phyloP scores from a whole-genome alignment of 1,140 invertebrate species.

The Kradibia gibbosae region DNA sequence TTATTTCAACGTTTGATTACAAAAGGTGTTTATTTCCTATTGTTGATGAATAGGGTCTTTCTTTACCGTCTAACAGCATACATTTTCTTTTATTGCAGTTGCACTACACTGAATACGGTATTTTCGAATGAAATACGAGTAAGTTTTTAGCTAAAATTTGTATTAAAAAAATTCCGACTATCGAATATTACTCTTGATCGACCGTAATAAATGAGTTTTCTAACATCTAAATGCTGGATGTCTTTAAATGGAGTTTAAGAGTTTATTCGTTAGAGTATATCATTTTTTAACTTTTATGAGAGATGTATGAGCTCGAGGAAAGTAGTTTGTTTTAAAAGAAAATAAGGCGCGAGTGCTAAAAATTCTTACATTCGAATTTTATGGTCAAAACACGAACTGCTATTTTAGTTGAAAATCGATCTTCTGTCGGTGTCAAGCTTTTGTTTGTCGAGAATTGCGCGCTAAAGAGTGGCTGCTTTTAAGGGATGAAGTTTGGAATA shows the following conservation, averaged over 20 bases:
- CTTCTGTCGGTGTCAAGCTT: constrained; percentile 3
- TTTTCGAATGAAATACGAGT: neutral
- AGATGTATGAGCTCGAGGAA: neutral
- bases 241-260: neutral
- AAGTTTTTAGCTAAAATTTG: neutral
- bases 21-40: too few species aligned
- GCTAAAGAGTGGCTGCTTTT: constrained; percentile 13
- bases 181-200: neutral
- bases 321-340: constrained; percentile 41
- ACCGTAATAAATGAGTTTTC: constrained; percentile 1
- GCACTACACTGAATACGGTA: too few species aligned
- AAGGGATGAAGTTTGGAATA: constrained; percentile 46
- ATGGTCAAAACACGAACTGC: constrained; percentile 36
- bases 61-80: too few species aligned
- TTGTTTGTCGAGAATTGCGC: constrained; percentile 39
- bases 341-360: constrained; percentile 12
- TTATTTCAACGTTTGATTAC: too few species aligned
- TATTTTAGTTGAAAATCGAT: constrained; percentile 45
- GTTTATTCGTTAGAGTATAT: neutral
- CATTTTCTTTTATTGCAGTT: too few species aligned
- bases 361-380: constrained; percentile 36
- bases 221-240: neutral
- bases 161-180: neutral
- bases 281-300: constrained; percentile 14
- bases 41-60: too few species aligned